Percentiles rank a stretch among this genome's conserved stretches.
These are phyloP conservation scores for Tetramorium parvispinum DNA, from an alignment of 1,140 invertebrate species.

Conservation along the genomic window DNA sequence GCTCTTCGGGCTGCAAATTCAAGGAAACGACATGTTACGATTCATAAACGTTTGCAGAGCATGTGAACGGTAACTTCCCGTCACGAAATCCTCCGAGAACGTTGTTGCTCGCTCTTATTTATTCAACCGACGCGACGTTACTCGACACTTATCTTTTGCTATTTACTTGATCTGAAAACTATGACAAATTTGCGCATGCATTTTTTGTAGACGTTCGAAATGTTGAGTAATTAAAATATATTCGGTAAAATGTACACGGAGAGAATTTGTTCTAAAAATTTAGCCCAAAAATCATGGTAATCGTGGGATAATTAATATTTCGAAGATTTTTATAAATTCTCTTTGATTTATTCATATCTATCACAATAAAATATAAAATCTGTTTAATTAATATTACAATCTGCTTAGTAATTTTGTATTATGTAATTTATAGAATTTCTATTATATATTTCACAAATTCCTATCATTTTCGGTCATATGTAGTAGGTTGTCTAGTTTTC, in stretches of 20 bases:
- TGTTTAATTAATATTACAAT: no score
- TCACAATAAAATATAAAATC: no score
- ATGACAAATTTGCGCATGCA: background rate
- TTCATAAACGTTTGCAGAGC: background rate
- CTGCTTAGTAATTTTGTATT: no score
- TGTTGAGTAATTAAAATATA: background rate
- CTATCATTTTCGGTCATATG: no score
- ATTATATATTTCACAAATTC: no score
- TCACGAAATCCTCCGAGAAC: background rate
- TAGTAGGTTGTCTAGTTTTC: no score
- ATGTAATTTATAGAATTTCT: no score
- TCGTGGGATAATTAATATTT: no score
- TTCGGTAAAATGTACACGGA: background rate
- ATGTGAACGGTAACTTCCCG: background rate
- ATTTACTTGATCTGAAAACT: conserved; percentile 1
- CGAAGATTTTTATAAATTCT: no score
- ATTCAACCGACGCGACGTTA: background rate
- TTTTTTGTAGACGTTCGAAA: background rate
- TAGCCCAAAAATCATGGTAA: no score
- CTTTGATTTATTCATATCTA: no score
- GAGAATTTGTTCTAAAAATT: no score
- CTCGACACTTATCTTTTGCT: background rate
- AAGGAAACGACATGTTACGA: conserved; percentile 43
- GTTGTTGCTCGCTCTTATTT: background rate
- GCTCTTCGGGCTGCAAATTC: conserved; percentile 92